Evolutionary conservation across 2,888 invertebrate species (phyloP).

Genomic region (Odontocolon sp.): DNA sequence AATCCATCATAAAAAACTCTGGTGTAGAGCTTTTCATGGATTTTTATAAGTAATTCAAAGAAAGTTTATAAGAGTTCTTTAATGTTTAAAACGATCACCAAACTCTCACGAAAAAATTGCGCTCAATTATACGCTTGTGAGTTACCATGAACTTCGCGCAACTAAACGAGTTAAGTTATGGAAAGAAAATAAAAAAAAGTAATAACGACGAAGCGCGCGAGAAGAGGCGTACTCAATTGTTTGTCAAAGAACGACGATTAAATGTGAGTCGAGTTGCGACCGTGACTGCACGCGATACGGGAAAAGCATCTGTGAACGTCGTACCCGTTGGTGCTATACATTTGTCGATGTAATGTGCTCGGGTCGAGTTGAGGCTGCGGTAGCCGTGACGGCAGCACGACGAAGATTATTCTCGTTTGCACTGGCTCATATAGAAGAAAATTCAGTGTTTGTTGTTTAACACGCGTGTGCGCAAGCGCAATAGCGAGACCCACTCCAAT

Average conservation of each 20-base stretch:
- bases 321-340: not conserved
- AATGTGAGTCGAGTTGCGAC: not conserved
- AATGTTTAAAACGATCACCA: too few species aligned
- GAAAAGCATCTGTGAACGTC: conserved; percentile 3
- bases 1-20: too few species aligned
- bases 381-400: conserved; percentile 40
- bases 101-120: too few species aligned
- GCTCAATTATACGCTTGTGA: too few species aligned
- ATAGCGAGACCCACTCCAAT: conserved; percentile 49
- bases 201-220: not conserved
- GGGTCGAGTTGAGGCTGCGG: conserved; percentile 45
- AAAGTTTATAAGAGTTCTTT: too few species aligned
- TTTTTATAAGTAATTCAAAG: too few species aligned
- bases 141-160: too few species aligned
- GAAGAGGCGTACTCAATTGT: not conserved
- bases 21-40: too few species aligned
- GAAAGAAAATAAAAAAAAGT: too few species aligned
- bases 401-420: conserved; percentile 59
- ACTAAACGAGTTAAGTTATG: too few species aligned
- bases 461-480: conserved; percentile 46
- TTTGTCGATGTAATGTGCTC: conserved; percentile 4
- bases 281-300: not conserved
- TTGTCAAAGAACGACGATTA: not conserved
- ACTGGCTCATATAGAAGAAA: conserved; percentile 43
- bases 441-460: conserved; percentile 34